Percentiles rank a stretch among this genome's conserved stretches.
Evolutionary conservation across 2,113 vertebrate species (phyloP).

Genomic region (Tragelaphus strepsiceros): DNA sequence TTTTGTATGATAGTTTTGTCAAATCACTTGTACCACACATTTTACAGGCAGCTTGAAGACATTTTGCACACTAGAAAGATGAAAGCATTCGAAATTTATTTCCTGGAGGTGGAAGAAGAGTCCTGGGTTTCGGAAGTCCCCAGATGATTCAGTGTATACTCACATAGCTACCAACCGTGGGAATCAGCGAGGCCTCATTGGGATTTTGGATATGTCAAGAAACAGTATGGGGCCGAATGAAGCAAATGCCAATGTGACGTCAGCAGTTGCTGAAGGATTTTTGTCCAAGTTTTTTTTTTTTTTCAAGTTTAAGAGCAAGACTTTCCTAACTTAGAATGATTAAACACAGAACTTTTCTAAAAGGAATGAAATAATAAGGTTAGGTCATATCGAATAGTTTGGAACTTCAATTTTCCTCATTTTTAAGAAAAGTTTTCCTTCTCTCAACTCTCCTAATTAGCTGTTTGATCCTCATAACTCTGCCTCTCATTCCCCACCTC

Average conservation of each 20-base stretch:
- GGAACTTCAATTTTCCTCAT: background rate
- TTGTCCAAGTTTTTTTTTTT: background rate
- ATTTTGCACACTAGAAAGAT: slow-evolving; percentile 18
- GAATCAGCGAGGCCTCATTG: slow-evolving; percentile 10
- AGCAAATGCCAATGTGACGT: background rate
- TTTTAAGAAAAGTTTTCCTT: background rate
- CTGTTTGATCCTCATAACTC: background rate
- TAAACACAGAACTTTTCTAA: background rate
- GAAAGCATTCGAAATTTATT: slow-evolving; percentile 6
- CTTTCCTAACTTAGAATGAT: background rate
- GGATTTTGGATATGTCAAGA: background rate
- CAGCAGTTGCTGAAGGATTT: background rate
- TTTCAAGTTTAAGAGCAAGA: slow-evolving; percentile 1
- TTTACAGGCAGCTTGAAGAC: slow-evolving; percentile 26
- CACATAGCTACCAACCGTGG: background rate
- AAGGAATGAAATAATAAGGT: background rate
- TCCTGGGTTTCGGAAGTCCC: background rate
- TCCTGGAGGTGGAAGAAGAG: background rate
- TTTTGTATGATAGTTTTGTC: background rate
- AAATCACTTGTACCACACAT: background rate
- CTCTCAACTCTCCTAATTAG: background rate
- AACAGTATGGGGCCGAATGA: slow-evolving; percentile 26
- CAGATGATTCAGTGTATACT: background rate
- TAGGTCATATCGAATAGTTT: background rate
- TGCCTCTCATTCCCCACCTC: background rate